Conservation (phyloP, 1,140 invertebrate species). For the Dreissena polymorpha region DNA sequence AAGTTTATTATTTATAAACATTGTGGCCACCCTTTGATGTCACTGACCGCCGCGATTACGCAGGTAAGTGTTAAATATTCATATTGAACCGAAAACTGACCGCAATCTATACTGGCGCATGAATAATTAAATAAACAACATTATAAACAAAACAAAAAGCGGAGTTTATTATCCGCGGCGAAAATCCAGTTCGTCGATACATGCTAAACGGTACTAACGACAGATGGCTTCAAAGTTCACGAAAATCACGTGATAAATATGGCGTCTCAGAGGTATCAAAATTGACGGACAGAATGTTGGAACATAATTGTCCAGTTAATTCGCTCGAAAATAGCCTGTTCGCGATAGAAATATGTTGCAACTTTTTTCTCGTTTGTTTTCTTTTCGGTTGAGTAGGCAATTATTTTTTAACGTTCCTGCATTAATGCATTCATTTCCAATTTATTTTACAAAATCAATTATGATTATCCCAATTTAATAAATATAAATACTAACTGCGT, state of each 20-base stretch:
- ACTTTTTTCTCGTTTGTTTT: no score
- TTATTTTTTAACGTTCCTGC: no score
- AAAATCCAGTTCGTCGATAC: no score
- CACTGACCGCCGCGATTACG: not conserved
- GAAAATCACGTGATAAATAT: conserved; percentile 23
- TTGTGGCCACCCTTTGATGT: conserved; percentile 1
- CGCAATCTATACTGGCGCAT: not conserved
- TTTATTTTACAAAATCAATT: no score
- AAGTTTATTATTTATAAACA: conserved; percentile 7
- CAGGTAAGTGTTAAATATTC: not conserved
- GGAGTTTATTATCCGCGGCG: no score
- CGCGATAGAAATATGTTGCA: no score
- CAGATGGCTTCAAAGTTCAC: conserved; percentile 52
- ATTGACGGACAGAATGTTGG: conserved; percentile 34
- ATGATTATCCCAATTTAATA: no score
- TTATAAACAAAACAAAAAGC: no score
- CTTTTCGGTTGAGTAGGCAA: no score
- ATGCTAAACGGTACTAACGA: conserved; percentile 27
- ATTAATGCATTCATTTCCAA: no score
- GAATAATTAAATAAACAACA: not conserved
- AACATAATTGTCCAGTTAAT: conserved; percentile 45
- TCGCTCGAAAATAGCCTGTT: not conserved
- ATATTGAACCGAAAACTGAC: not conserved
- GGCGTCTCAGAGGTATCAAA: conserved; percentile 41
- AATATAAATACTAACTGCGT: no score